phyloP scores from a whole-genome alignment of 2,113 vertebrate species.

The Seriola rivoliana region DNA sequence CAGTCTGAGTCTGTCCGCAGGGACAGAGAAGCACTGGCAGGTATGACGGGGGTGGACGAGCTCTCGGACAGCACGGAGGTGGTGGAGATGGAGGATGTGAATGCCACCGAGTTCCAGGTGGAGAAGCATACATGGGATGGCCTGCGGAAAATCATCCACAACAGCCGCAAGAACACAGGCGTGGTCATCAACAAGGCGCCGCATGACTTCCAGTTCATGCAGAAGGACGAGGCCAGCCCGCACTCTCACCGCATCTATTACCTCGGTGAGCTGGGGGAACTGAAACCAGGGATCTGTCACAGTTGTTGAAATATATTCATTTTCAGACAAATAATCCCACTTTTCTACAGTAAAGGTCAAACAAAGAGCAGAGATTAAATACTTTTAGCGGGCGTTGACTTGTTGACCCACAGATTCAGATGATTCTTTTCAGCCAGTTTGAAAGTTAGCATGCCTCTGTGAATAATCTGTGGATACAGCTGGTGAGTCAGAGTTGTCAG shows the following conservation, averaged over 20 bases:
- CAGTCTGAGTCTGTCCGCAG: constrained; percentile 45
- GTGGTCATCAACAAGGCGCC: constrained; percentile 94
- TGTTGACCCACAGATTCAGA: constrained; percentile 29
- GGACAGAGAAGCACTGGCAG: constrained; percentile 69
- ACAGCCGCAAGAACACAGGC: constrained; percentile 92
- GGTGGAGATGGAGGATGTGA: constrained; percentile 89
- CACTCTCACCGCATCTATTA: constrained; percentile 96
- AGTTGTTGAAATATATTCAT: background rate
- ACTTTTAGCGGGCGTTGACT: background rate
- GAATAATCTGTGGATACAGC: constrained; percentile 48
- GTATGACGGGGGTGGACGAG: constrained; percentile 88
- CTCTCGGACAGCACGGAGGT: constrained; percentile 85
- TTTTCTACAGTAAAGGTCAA: background rate
- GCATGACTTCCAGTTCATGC: constrained; percentile 95
- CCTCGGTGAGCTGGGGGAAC: constrained; percentile 86
- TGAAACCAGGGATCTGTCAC: background rate
- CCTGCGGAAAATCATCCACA: constrained; percentile 92
- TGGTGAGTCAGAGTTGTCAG: constrained; percentile 55
- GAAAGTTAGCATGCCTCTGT: constrained; percentile 30
- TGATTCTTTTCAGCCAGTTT: constrained; percentile 34
- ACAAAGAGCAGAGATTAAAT: background rate
- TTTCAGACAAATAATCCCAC: background rate
- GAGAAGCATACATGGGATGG: constrained; percentile 94
- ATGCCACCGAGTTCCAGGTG: constrained; percentile 89
- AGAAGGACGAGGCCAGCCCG: constrained; percentile 90